Base-by-base conservation (phyloP, 1,140 invertebrate species). In the Brachionus angularis region DNA sequence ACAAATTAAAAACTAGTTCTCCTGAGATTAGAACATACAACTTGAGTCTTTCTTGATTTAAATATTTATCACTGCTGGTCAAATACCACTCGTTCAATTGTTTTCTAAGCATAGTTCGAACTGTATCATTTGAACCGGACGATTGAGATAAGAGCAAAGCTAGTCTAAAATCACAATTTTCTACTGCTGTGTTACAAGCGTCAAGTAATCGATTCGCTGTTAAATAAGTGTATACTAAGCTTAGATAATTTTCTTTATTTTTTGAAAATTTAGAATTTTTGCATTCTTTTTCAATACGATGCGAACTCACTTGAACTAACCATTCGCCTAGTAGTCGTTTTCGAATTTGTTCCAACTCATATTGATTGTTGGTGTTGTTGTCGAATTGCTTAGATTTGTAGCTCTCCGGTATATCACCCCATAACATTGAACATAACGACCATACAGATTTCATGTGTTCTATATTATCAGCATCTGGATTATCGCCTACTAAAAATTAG, bases 401-500 rank as follows among this genome's bases (percentile, higher is more conserved):
- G 23, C 47, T 42, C 46, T 46, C 42, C 5, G 42, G 42, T 50
- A 67, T 50, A 31, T 67, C 42, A 18, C 62, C 62, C 62, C 62
- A 67, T 1, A 67, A 23, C 21, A 34, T 47, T 2, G 42, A 47
- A 23, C 62, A 67, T 33, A 67, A 50, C 14, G 25, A 31, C 21
- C 33, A n/a, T 18, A 67, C 31, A 47, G 47, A 18, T 50, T 33
- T 46, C 42, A 67, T 18, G 16, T 67, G 33, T 47, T 67, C 62
- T 8, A 67, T 33, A 36, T 67, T 67, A 34, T 67, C 62, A 16
- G 62, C 62, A 50, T 67, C 62, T 27, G 62, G 62, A 67, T 67
- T 46, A 50, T 67, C 62, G 44, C 62, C 62, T 67, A 50, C 62
- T 67, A 34, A 67, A 52, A 27, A 67, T 67, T 46, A 39, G 8